phyloP scores from a whole-genome alignment of 2,888 invertebrate species.

The Philereme transversata region DNA sequence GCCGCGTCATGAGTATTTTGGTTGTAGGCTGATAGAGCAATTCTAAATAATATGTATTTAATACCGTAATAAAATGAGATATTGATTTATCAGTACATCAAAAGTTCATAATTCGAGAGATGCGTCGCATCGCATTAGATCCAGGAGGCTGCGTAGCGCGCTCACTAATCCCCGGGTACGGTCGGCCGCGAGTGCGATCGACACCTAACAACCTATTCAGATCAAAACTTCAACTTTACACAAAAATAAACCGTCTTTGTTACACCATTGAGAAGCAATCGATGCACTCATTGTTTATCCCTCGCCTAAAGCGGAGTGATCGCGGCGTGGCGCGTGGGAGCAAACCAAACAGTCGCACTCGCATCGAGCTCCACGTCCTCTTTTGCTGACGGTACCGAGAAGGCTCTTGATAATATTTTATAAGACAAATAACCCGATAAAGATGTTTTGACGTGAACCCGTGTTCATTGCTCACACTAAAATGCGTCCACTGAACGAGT shows the following conservation, averaged over 20 bases:
- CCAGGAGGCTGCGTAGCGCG: conserved; percentile 65
- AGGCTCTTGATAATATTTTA: conserved; percentile 83
- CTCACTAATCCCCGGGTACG: conserved; percentile 70
- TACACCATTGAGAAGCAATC: conserved; percentile 78
- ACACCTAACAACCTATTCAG: conserved; percentile 68
- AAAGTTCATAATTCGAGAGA: conserved; percentile 70
- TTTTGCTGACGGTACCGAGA: conserved; percentile 82
- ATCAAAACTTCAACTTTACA: conserved; percentile 68
- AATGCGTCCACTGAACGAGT: conserved; percentile 80
- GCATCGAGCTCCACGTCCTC: conserved; percentile 76
- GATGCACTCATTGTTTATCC: conserved; percentile 81
- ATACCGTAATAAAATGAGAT: conserved; percentile 63
- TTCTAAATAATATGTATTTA: conserved; percentile 8
- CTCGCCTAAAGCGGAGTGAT: conserved; percentile 75
- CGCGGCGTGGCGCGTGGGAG: conserved; percentile 81
- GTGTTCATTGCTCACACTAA: conserved; percentile 83
- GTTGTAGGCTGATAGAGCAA: conserved; percentile 19
- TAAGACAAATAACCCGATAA: conserved; percentile 84
- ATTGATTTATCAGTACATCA: conserved; percentile 80
- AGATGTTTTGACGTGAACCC: conserved; percentile 84
- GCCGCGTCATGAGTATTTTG: background rate
- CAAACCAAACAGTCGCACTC: conserved; percentile 79
- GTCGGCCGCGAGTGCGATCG: conserved; percentile 61
- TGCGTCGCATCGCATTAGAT: conserved; percentile 72
- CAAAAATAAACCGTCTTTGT: conserved; percentile 79